Base-by-base conservation (phyloP, 92 coral and sea anemone genomes). In the Pocillopora meandrina region DNA sequence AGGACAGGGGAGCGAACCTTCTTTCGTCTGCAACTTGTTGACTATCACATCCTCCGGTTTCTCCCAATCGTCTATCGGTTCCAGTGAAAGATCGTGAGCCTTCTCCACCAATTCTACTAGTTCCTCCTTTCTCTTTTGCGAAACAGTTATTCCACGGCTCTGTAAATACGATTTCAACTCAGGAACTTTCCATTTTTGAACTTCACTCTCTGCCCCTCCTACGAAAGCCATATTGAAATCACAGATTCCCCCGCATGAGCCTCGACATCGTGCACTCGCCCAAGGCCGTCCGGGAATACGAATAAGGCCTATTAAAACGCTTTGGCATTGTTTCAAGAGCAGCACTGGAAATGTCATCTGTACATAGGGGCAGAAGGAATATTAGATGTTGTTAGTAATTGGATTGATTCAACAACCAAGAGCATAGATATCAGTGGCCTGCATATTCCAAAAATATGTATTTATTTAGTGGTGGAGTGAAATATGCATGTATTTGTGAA, bases 291-390 rank as follows among this genome's bases (percentile, higher is more conserved):
- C 36, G 49, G 72, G 72, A 68, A 73, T 47, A 49, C 15, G 26
- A 49, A 60, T 60, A 60, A 9, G 63, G 63, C 12, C 63, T 60
- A 60, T 74, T 74, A n/a, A 74, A 55, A 14, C 19, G 21, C 12
- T 74, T 56, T 56, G 78, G 78, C 78, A 55, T 74, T 74, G 13
- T 74, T 56, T 74, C 64, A 56, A 74, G 78, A 4, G 65, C 78
- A 74, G 78, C 64, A 55, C 78, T 74, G 34, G 62, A 74, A 74
- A 74, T 74, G 78, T 74, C 65, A 52, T 74, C 78, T 74, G 16
- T 19, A 21, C 15, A 55, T 42, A 74, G 56, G 63, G 59, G 13
- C 52, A 42, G 33, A 42, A 3, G 18, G 26, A 42, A 74, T 7
- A 14, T 35, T 52, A 19, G 23, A 74, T 42, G 60, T 58, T 74